Conservation (phyloP, 2,797 vertebrate genomes). For the Parambassis ranga region DNA sequence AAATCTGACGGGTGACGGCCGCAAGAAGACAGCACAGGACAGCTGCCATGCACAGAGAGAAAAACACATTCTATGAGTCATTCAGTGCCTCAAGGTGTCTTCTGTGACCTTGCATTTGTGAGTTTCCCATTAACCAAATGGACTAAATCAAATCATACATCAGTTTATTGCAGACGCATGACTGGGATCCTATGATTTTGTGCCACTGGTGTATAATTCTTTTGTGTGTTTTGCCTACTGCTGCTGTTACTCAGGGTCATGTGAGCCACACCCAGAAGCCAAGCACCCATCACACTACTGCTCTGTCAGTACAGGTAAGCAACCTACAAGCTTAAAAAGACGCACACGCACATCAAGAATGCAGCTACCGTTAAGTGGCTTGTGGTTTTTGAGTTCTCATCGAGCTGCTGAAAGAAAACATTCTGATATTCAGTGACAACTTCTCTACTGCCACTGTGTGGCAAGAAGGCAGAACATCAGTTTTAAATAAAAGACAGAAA, state of each 20-base stretch:
- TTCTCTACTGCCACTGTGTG: conserved; percentile 40
- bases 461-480: not conserved
- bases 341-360: not conserved
- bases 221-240: not conserved
- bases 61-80: conserved; percentile 45
- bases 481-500: not conserved
- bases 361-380: not conserved
- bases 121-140: too few species aligned
- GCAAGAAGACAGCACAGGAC: conserved; percentile 34
- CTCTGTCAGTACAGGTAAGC: not conserved
- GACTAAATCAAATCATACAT: too few species aligned
- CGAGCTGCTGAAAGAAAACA: not conserved
- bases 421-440: not conserved
- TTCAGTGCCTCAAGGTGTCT: not conserved
- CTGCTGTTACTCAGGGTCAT: conserved; percentile 47
- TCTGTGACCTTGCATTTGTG: too few species aligned
- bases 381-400: accelerated
- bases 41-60: not conserved
- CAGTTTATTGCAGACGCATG: conserved; percentile 9
- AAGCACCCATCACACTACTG: not conserved
- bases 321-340: not conserved
- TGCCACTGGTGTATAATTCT: not conserved
- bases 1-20: conserved; percentile 48
- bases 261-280: conserved; percentile 53
- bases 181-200: conserved; percentile 21